Evolutionary conservation across 2,797 vertebrate species (phyloP).

Genomic region (Muraenolepis orangiensis): DNA sequence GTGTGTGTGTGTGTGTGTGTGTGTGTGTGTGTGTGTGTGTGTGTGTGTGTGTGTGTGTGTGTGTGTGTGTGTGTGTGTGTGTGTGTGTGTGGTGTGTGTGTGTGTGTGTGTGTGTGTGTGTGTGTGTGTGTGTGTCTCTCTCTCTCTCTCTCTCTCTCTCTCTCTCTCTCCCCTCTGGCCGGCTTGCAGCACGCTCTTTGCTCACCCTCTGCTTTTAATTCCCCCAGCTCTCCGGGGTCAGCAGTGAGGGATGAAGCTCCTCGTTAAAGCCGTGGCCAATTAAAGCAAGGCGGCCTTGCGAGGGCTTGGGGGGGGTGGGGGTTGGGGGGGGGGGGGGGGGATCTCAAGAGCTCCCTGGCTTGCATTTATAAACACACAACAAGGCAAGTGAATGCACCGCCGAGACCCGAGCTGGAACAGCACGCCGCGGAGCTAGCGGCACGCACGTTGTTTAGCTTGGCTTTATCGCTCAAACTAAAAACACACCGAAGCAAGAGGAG

Average conservation of each 20-base stretch:
- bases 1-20: slow-evolving; percentile 15
- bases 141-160: too few relatives aligned
- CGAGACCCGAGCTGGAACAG: slow-evolving; percentile 48
- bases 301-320: slow-evolving; percentile 49
- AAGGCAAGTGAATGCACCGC: slow-evolving; percentile 59
- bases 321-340: slow-evolving; percentile 47
- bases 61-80: not conserved
- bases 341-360: slow-evolving; percentile 68
- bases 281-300: slow-evolving; percentile 67
- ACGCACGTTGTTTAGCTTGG: slow-evolving; percentile 6
- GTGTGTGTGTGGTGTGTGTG: too few relatives aligned
- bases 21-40: not conserved
- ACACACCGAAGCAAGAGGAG: slow-evolving; percentile 13
- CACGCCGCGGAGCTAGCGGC: slow-evolving; percentile 23
- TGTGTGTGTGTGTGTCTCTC: slow-evolving; percentile 43
- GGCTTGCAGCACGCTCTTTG: slow-evolving; percentile 30
- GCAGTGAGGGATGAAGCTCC: slow-evolving; percentile 72
- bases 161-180: slow-evolving; percentile 29
- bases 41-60: slow-evolving; percentile 45
- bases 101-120: slow-evolving; percentile 29
- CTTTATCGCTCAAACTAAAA: slow-evolving; percentile 17
- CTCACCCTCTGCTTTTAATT: slow-evolving; percentile 62
- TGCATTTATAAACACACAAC: slow-evolving; percentile 70
- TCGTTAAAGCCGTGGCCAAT: slow-evolving; percentile 76
- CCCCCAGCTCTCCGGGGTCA: slow-evolving; percentile 70